Percentiles rank a stretch among this genome's conserved stretches.
Evolutionary conservation across 1,140 invertebrate species (phyloP).

Genomic region (Zaprionus tsacasi): DNA sequence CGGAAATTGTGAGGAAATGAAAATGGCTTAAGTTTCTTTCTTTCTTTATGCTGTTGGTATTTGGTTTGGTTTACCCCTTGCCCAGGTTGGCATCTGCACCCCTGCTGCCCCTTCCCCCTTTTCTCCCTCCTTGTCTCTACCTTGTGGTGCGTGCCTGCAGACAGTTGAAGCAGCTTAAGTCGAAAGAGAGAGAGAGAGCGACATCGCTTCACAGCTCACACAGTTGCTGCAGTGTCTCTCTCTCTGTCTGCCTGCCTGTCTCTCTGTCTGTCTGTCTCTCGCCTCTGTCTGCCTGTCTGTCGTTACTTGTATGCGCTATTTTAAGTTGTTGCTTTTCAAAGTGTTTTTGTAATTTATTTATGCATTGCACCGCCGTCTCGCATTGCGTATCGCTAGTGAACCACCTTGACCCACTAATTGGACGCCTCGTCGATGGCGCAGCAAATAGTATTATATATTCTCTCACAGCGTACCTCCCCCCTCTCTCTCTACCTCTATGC

Average conservation of each 20-base stretch:
- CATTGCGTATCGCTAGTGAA: slow-evolving; percentile 62
- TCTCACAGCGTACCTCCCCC: not conserved
- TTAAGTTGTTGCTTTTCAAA: slow-evolving; percentile 48
- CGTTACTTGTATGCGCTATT: slow-evolving; percentile 46
- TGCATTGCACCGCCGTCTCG: slow-evolving; percentile 27
- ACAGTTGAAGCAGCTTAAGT: slow-evolving; percentile 23
- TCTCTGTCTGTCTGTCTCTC: not conserved
- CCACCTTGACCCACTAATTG: slow-evolving; percentile 82
- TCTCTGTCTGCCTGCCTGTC: slow-evolving; percentile 8
- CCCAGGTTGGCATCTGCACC: not conserved
- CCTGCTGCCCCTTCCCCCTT: not conserved
- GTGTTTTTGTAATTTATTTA: slow-evolving; percentile 45
- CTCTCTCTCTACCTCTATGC: not conserved
- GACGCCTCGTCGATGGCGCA: slow-evolving; percentile 45
- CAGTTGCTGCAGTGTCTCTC: not conserved
- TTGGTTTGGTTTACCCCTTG: not conserved
- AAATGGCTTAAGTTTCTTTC: slow-evolving; percentile 71
- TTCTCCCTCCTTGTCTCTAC: not conserved
- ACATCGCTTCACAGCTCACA: slow-evolving; percentile 1
- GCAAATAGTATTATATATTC: slow-evolving; percentile 10
- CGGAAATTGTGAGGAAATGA: slow-evolving; percentile 78
- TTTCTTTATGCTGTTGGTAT: slow-evolving; percentile 14
- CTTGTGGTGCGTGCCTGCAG: slow-evolving; percentile 24
- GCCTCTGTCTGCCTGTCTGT: slow-evolving; percentile 6
- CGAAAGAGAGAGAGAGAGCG: not conserved